A percentile compares a stretch with the other conserved stretches of the same genome.
These are phyloP conservation scores for Stenichneumon culpator DNA, from an alignment of 2,888 invertebrate genomes.

Conservation along the genomic window DNA sequence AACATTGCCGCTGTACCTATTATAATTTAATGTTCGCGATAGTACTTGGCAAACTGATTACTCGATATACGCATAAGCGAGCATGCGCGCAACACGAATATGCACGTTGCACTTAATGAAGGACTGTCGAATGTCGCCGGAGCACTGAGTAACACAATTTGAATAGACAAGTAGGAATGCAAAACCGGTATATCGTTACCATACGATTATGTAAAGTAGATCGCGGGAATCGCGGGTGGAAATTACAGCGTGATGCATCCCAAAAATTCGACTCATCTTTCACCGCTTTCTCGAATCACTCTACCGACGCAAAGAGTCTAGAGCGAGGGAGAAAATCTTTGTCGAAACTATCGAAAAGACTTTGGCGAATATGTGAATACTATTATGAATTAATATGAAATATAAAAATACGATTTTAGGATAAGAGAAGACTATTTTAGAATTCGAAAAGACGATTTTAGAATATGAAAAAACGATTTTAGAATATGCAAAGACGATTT, in stretches of 20 bases:
- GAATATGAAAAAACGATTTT: no score
- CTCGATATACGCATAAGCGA: background rate
- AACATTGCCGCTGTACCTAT: background rate
- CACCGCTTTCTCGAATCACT: background rate
- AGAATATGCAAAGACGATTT: no score
- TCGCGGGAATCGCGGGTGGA: background rate
- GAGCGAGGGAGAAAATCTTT: background rate
- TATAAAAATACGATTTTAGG: no score
- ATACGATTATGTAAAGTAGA: background rate
- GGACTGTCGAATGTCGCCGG: background rate
- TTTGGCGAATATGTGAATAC: no score
- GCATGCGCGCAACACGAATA: background rate
- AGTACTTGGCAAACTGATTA: background rate
- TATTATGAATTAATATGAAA: no score
- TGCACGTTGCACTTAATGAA: background rate
- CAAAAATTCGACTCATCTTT: background rate
- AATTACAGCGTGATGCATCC: background rate
- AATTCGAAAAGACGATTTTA: no score
- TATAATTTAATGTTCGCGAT: constrained; percentile 26
- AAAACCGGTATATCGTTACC: background rate
- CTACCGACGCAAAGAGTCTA: background rate
- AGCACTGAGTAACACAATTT: constrained; percentile 8
- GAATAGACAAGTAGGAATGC: background rate
- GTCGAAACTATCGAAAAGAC: background rate
- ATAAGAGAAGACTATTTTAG: no score